These are phyloP conservation scores for Hirtodrosophila duncani DNA, from an alignment of 2,888 invertebrate species.

Conservation along the genomic window DNA sequence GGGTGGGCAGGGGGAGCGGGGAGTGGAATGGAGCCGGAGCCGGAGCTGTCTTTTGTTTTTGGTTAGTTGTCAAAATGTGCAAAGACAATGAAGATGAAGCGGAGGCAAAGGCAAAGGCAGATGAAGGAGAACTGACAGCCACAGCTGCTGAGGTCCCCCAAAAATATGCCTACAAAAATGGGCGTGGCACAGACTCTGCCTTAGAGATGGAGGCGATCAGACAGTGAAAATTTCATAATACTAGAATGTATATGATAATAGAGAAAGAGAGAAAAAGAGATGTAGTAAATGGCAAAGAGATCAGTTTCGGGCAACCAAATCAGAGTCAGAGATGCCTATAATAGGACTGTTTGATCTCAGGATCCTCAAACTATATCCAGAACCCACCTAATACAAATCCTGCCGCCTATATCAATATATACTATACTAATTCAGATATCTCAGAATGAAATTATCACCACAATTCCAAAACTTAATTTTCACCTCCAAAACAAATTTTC, in stretches of 20 bases:
- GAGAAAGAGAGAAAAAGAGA: neutral
- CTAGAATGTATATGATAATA: neutral
- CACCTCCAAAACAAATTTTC: too few relatives aligned
- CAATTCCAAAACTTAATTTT: too few relatives aligned
- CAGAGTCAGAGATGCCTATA: too few relatives aligned
- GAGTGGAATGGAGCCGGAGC: neutral
- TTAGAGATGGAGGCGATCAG: constrained; percentile 8
- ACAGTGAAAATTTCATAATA: constrained; percentile 22
- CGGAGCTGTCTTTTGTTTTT: constrained; percentile 18
- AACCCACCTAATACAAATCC: too few relatives aligned
- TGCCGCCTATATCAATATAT: too few relatives aligned
- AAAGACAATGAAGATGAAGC: too few relatives aligned
- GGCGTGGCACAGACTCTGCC: constrained; percentile 21
- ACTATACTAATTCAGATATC: too few relatives aligned
- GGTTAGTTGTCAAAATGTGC: constrained; percentile 33
- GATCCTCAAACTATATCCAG: too few relatives aligned
- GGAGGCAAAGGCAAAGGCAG: neutral
- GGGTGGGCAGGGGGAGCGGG: neutral
- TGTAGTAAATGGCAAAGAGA: constrained; percentile 8
- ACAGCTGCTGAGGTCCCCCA: neutral
- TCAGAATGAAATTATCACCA: too few relatives aligned
- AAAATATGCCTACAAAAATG: constrained; percentile 9
- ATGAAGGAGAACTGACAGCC: constrained; percentile 6
- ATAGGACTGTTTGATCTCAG: too few relatives aligned
- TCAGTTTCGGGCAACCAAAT: too few relatives aligned